Evolutionary conservation across 2,797 vertebrate genomes (phyloP).

Genomic region (Vireo griseus): DNA sequence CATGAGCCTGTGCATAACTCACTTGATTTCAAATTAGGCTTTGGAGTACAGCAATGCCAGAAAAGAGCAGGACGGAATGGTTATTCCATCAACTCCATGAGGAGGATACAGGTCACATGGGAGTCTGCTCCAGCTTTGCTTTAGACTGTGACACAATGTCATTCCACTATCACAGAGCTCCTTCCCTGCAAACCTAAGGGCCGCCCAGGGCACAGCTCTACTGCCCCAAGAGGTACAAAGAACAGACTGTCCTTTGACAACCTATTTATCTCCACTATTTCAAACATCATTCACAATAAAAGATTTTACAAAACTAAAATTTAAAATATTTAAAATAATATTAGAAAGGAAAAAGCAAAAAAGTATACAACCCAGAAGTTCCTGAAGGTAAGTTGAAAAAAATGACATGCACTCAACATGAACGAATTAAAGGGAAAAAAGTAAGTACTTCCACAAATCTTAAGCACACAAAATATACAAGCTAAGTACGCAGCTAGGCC

Average conservation of each 20-base stretch:
- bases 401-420: accelerated
- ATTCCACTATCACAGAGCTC: not conserved
- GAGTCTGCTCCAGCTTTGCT: not conserved
- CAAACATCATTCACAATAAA: not conserved
- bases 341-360: not conserved
- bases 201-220: not conserved
- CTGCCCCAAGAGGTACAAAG: accelerated
- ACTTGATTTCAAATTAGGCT: not conserved
- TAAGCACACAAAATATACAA: not conserved
- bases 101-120: not conserved
- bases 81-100: not conserved
- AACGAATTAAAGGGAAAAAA: not conserved
- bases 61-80: not conserved
- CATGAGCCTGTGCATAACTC: not conserved
- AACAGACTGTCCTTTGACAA: not conserved
- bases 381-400: not conserved
- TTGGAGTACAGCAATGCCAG: not conserved
- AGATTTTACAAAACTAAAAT: not conserved
- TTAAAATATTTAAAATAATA: not conserved
- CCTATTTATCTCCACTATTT: not conserved
- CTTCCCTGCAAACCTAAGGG: not conserved
- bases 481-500: not conserved
- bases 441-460: not conserved
- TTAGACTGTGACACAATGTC: accelerated
- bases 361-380: not conserved